phyloP scores from a whole-genome alignment of 2,113 vertebrate species.

The Melanerpes aurifrons region DNA sequence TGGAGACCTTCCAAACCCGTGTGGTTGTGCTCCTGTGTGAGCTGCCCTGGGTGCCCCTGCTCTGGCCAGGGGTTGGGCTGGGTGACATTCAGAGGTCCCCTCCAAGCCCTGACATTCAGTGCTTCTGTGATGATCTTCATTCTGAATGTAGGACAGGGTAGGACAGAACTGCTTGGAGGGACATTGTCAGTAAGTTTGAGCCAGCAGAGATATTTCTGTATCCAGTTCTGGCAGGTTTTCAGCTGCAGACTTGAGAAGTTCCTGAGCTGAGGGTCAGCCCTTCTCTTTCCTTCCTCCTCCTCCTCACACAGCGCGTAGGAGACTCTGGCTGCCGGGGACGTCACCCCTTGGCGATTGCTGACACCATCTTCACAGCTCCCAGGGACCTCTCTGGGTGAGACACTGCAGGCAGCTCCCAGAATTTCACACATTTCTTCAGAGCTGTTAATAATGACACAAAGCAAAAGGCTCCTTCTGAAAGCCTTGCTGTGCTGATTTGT shows the following conservation, averaged over 20 bases:
- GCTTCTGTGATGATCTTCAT: neutral
- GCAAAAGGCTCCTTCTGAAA: no score
- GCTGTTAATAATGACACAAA: neutral
- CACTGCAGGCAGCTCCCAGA: neutral
- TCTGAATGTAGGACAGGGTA: neutral
- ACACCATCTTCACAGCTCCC: neutral
- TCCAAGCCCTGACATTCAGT: no score
- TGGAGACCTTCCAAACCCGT: no score
- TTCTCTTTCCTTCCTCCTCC: neutral
- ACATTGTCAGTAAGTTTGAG: neutral
- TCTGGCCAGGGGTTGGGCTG: no score
- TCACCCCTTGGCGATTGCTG: neutral
- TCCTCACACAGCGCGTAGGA: neutral
- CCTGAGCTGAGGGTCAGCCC: neutral
- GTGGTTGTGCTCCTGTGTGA: no score
- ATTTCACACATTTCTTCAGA: neutral
- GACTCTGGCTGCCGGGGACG: neutral
- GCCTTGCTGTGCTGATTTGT: neutral
- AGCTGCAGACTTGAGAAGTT: neutral
- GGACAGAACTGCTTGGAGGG: neutral
- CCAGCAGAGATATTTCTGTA: neutral
- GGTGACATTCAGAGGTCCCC: no score
- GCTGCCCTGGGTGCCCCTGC: no score
- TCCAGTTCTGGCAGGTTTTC: neutral
- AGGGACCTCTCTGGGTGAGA: neutral